A percentile compares a stretch with the other conserved stretches of the same genome.
phyloP scores from a whole-genome alignment of 2,113 vertebrate species.

The Hirundichthys speculiger region DNA sequence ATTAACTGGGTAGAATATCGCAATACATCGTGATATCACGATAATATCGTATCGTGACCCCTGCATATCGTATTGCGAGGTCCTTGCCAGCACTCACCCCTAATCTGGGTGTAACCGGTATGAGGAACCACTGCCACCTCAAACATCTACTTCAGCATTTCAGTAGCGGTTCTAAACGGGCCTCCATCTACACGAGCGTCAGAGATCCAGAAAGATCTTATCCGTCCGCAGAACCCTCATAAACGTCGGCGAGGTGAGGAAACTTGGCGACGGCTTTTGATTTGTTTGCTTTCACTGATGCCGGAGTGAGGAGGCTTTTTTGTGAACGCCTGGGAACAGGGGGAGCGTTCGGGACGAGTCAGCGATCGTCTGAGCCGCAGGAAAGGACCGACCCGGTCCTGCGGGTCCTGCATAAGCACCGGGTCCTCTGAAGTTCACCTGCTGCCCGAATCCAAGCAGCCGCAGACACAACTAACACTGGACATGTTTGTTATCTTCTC shows the following conservation, averaged over 20 bases:
- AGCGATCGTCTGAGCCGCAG: too few relatives aligned
- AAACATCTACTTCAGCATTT: too few relatives aligned
- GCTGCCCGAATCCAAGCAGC: constrained; percentile 46
- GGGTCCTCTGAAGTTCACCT: constrained; percentile 72
- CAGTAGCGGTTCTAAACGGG: too few relatives aligned
- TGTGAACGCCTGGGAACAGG: constrained; percentile 27
- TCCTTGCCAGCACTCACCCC: too few relatives aligned
- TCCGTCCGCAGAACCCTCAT: constrained; percentile 50
- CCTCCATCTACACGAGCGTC: too few relatives aligned
- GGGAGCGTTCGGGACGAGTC: background rate
- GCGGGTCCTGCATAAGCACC: constrained; percentile 50
- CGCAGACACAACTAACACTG: constrained; percentile 68
- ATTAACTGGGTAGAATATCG: too few relatives aligned
- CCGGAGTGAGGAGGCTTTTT: constrained; percentile 29
- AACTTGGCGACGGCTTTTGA: constrained; percentile 13
- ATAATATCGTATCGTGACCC: too few relatives aligned
- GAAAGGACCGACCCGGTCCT: background rate
- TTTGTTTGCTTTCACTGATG: constrained; percentile 55
- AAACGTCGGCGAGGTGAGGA: constrained; percentile 44
- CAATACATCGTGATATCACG: too few relatives aligned
- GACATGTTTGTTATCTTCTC: constrained; percentile 75
- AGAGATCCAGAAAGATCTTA: constrained; percentile 40
- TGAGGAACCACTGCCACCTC: too few relatives aligned
- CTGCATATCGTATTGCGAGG: too few relatives aligned
- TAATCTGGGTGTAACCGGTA: too few relatives aligned